phyloP scores from a whole-genome alignment of 2,888 invertebrate species.

The Keiferia lycopersicella region DNA sequence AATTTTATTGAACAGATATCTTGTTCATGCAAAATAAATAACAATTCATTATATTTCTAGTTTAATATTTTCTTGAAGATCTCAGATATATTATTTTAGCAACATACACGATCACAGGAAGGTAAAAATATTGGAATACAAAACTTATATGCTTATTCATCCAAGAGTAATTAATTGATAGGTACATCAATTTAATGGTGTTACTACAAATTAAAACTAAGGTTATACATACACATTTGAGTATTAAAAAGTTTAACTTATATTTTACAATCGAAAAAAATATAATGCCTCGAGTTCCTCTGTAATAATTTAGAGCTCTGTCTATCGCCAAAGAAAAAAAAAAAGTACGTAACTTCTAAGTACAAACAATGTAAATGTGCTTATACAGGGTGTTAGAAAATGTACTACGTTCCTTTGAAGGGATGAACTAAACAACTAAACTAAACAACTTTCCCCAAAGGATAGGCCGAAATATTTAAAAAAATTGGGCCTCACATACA shows the following conservation, averaged over 20 bases:
- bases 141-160: slow-evolving; percentile 63
- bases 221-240: neutral
- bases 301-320: neutral
- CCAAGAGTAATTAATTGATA: slow-evolving; percentile 52
- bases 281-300: too few species aligned
- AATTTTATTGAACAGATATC: slow-evolving; percentile 68
- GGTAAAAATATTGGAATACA: slow-evolving; percentile 76
- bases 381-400: too few species aligned
- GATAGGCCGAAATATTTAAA: too few species aligned
- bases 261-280: neutral
- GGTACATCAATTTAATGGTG: slow-evolving; percentile 10
- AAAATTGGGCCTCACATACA: too few species aligned
- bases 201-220: slow-evolving; percentile 19
- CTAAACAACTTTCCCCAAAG: too few species aligned
- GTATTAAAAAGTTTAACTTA: neutral
- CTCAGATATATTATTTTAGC: slow-evolving; percentile 69
- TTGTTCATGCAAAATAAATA: slow-evolving; percentile 79
- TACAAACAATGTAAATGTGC: neutral
- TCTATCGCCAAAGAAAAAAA: neutral
- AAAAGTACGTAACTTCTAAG: neutral
- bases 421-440: too few species aligned
- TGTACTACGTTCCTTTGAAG: too few species aligned
- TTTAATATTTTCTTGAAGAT: slow-evolving; percentile 66
- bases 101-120: slow-evolving; percentile 79
- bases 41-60: slow-evolving; percentile 62